These are phyloP conservation scores for Columba guinea DNA, from an alignment of 2,797 vertebrate genomes.

Conservation along the genomic window DNA sequence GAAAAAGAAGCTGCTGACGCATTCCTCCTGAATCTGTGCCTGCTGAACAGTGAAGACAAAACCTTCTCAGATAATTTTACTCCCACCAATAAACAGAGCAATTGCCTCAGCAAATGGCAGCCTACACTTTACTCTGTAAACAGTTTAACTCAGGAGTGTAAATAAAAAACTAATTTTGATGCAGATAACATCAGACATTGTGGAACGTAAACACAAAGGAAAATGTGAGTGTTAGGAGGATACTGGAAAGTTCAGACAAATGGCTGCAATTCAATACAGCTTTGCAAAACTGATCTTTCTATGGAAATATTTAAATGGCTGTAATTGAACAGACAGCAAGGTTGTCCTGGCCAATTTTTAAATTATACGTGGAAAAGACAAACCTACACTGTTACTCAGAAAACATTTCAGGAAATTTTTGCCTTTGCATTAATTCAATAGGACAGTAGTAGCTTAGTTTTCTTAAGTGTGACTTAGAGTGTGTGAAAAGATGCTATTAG, in stretches of 20 bases:
- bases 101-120: neutral
- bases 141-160: constrained; percentile 1
- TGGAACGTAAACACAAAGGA: neutral
- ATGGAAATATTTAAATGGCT: neutral
- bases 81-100: neutral
- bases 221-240: neutral
- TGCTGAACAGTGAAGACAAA: neutral
- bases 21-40: neutral
- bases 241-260: neutral
- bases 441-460: neutral
- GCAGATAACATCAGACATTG: neutral
- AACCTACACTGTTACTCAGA: neutral
- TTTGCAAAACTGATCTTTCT: neutral
- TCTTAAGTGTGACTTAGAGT: neutral
- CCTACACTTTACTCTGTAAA: neutral
- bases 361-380: neutral
- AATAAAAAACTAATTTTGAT: neutral
- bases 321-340: neutral
- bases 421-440: neutral
- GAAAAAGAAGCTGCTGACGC: neutral
- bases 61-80: neutral
- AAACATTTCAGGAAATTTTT: neutral
- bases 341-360: neutral
- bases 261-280: neutral
- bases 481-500: neutral